Evolutionary conservation across 2,797 vertebrate species (phyloP).

Genomic region (Platalea minor): DNA sequence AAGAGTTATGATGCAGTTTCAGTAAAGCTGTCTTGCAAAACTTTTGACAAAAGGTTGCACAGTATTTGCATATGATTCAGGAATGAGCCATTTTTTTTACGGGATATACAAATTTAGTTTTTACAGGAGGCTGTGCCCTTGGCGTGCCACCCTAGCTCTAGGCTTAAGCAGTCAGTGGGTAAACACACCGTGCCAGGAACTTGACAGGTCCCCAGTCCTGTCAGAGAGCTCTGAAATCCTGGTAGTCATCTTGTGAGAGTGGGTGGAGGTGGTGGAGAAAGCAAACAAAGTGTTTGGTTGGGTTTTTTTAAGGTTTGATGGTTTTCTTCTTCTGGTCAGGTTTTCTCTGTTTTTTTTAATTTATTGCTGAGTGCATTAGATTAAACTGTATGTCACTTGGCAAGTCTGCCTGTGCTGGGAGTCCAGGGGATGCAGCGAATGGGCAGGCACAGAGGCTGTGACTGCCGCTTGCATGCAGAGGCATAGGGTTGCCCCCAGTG

Average conservation of each 20-base stretch:
- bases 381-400: neutral
- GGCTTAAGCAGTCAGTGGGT: slow-evolving; percentile 64
- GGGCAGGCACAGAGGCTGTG: neutral
- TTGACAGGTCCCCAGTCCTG: slow-evolving; percentile 38
- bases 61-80: slow-evolving; percentile 81
- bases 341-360: neutral
- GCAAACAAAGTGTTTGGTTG: neutral
- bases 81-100: slow-evolving; percentile 74
- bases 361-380: slow-evolving; percentile 8
- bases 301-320: neutral
- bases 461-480: fast-evolving
- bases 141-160: slow-evolving; percentile 68
- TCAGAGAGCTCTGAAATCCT: slow-evolving; percentile 43
- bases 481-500: too few species aligned
- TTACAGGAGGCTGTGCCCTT: slow-evolving; percentile 66
- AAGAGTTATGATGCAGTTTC: slow-evolving; percentile 55
- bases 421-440: fast-evolving
- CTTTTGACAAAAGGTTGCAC: slow-evolving; percentile 65
- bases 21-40: slow-evolving; percentile 70
- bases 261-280: slow-evolving; percentile 25
- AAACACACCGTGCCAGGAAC: slow-evolving; percentile 62
- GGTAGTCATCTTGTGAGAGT: slow-evolving; percentile 53
- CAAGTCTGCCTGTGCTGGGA: neutral
- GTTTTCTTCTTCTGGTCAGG: neutral
- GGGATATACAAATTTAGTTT: slow-evolving; percentile 76